Evolutionary conservation across 2,888 invertebrate species (phyloP).

Genomic region (Plemyria rubiginata): DNA sequence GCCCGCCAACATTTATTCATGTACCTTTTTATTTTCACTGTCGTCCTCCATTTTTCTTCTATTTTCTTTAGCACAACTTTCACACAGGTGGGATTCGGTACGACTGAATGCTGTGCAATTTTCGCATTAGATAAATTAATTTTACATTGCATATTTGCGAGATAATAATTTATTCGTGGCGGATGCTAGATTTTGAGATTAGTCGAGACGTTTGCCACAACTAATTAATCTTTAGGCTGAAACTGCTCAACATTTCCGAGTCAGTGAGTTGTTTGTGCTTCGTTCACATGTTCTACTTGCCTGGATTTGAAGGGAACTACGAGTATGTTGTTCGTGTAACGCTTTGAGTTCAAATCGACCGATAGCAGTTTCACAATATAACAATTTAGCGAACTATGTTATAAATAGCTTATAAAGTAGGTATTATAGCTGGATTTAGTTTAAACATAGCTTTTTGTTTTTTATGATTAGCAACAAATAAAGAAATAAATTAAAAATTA

Average conservation of each 20-base stretch:
- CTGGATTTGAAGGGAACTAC: constrained; percentile 28
- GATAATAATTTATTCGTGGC: constrained; percentile 76
- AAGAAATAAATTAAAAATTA: no score
- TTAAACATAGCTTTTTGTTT: no score
- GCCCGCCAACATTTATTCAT: constrained; percentile 32
- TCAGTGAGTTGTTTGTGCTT: constrained; percentile 61
- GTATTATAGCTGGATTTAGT: no score
- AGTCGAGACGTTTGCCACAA: constrained; percentile 68
- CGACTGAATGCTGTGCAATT: constrained; percentile 65
- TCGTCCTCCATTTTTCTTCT: constrained; percentile 54
- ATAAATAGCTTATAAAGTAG: no score
- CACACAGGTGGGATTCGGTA: constrained; percentile 51
- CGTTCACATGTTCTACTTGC: constrained; percentile 58
- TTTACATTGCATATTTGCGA: constrained; percentile 71
- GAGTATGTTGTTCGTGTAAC: constrained; percentile 9
- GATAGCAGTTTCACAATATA: not conserved
- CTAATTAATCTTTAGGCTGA: constrained; percentile 76
- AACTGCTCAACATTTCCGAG: constrained; percentile 69
- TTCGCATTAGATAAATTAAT: constrained; percentile 67
- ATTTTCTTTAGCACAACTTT: constrained; percentile 45
- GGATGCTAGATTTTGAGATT: constrained; percentile 78
- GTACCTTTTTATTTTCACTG: constrained; percentile 56
- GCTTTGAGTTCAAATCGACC: not conserved
- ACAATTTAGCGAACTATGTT: no score
- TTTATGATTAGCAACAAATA: no score